Base-by-base conservation (phyloP, 2,113 vertebrate species). In the Okapia johnstoni region DNA sequence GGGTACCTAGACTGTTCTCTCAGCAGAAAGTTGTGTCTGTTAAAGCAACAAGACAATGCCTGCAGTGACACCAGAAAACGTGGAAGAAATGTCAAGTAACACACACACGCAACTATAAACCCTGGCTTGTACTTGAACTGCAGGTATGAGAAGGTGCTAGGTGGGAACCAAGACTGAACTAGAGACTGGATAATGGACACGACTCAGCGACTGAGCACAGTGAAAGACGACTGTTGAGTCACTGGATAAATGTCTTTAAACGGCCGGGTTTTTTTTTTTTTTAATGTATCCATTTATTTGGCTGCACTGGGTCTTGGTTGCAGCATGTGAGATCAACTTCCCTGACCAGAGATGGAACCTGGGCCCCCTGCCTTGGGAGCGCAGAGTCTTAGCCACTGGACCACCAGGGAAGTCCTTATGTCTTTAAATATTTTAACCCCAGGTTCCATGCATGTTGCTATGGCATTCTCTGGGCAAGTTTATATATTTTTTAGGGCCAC, bases 101-200 rank as follows among this genome's bases (percentile, higher is more conserved):
- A n/a, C 25, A 28, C 23, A 70, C 21, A 7, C 1, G 0, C 6
- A 48, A 16, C 87, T 7, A 1, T 0, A 1, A 23, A 30, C n/a
- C 21, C 6, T 0, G 9, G 23, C 8, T 6, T 30, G 10, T 3
- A 5, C 61, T 2, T 7, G 57, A 43, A 2, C 4, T 1, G 15
- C 3, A 1, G 73, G 6, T 8, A 9, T 0, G 40, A 48, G 81
- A 6, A 46, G 6, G 2, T 0, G 0, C 9, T 1, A 2, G 76
- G 55, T 17, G 40, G 46, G n/a, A 25, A n/a, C 52, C 0, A 19
- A 43, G 60, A 13, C 1, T 1, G 25, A 48, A 21, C 33, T 16
- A 28, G n/a, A 19, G 7, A 30, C 30, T 4, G 19, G 60, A 14
- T 3, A 1, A 21, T 25, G 88, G 66, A 6, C n/a, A 21, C 0